These are phyloP conservation scores for Hypsopygia costalis DNA, from an alignment of 2,888 invertebrate genomes.

Conservation along the genomic window DNA sequence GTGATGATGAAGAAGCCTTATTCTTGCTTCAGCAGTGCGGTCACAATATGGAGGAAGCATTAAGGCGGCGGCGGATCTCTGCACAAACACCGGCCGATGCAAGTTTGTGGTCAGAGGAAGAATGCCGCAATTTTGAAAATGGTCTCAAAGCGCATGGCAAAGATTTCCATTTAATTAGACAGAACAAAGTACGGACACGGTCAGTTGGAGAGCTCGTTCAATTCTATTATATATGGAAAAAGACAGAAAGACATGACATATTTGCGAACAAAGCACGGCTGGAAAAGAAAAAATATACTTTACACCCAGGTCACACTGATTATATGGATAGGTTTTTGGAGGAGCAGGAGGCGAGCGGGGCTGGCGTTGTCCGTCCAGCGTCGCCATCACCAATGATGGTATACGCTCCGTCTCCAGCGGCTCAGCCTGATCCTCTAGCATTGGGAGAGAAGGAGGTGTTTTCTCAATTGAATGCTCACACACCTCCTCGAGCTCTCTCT, in stretches of 20 bases:
- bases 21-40: conserved; percentile 96
- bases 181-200: conserved; percentile 95
- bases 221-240: conserved; percentile 99
- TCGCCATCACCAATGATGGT: conserved; percentile 85
- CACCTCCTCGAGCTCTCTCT: conserved; percentile 56
- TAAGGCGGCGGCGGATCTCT: conserved; percentile 88
- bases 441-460: conserved; percentile 74
- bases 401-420: conserved; percentile 60
- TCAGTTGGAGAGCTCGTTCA: conserved; percentile 98
- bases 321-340: conserved; percentile 96
- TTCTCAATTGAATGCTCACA: conserved; percentile 64
- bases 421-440: conserved; percentile 70
- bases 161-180: conserved; percentile 96
- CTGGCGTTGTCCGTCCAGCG: conserved; percentile 73
- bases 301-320: conserved; percentile 96
- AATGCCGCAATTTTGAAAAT: conserved; percentile 97
- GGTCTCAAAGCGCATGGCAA: conserved; percentile 96
- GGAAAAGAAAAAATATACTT: conserved; percentile 95
- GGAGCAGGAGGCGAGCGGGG: conserved; percentile 89
- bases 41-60: conserved; percentile 96
- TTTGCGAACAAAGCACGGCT: conserved; percentile 92
- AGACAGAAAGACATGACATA: conserved; percentile 97
- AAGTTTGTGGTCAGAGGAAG: conserved; percentile 97
- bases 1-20: conserved; percentile 94
- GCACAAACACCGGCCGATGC: conserved; percentile 85